Conservation (phyloP, 1,140 invertebrate species). For the Coenobita brevimanus region DNA sequence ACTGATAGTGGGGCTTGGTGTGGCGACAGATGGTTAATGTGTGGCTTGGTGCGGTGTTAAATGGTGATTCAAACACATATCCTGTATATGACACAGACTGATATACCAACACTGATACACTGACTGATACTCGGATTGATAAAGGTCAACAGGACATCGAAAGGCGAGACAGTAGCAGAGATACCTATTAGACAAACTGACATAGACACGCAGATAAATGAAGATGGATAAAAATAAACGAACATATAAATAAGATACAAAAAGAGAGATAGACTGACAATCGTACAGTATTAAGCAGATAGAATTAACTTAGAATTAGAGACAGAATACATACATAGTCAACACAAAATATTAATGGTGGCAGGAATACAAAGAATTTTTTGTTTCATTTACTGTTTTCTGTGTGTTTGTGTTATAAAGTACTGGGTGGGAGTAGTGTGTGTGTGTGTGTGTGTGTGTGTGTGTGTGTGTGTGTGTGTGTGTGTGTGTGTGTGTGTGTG, state of each 20-base stretch:
- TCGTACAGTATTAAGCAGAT: background rate
- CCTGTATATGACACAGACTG: too few relatives aligned
- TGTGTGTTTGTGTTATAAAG: background rate
- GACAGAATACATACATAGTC: background rate
- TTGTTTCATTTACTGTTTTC: too few relatives aligned
- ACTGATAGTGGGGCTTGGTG: too few relatives aligned
- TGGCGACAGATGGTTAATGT: too few relatives aligned
- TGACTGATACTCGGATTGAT: background rate
- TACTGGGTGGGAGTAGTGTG: too few relatives aligned
- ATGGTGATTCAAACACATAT: too few relatives aligned
- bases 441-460: constrained; percentile 11
- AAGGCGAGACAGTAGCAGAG: background rate
- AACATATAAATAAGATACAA: background rate
- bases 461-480: background rate
- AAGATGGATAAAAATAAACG: background rate
- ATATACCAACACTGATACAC: background rate
- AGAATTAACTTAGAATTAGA: background rate
- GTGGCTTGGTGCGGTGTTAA: too few relatives aligned
- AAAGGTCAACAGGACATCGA: background rate
- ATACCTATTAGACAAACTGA: background rate
- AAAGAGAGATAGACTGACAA: background rate
- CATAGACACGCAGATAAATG: background rate
- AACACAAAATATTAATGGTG: background rate
- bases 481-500: background rate
- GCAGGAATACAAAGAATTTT: background rate